Evolutionary conservation across 2,113 vertebrate genomes (phyloP).

Genomic region (Strix uralensis): DNA sequence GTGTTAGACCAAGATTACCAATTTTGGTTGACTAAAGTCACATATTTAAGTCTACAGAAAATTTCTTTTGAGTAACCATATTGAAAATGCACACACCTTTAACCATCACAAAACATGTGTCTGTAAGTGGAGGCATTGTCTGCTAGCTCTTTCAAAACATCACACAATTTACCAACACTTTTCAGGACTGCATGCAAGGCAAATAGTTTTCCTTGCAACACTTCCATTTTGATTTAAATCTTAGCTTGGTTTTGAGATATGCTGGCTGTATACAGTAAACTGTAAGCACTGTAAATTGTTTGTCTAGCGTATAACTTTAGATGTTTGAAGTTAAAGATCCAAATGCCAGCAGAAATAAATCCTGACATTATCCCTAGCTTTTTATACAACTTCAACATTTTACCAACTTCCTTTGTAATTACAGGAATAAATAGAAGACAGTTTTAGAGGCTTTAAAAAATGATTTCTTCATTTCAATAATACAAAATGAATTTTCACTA

Average conservation of each 20-base stretch:
- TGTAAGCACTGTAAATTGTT: background rate
- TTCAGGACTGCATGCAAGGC: background rate
- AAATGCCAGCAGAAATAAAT: background rate
- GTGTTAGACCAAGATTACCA: rapidly evolving
- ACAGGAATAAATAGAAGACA: background rate
- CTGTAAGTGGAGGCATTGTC: background rate
- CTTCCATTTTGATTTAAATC: background rate
- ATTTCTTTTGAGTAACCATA: background rate
- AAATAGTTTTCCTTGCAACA: background rate
- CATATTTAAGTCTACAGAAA: background rate
- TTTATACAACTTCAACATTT: background rate
- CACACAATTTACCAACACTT: background rate
- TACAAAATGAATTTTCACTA: background rate
- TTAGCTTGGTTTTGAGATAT: background rate
- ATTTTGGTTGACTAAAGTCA: background rate
- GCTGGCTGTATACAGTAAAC: background rate
- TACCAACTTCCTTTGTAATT: background rate
- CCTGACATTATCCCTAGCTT: background rate
- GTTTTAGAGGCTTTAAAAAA: background rate
- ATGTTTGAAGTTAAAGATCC: background rate
- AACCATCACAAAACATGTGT: background rate
- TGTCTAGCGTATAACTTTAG: background rate
- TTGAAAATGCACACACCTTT: background rate
- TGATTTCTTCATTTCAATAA: background rate
- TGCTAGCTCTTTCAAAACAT: background rate